Percentiles rank a stretch among this genome's conserved stretches.
phyloP scores from a whole-genome alignment of 2,888 invertebrate species.

The Unio delphinus region DNA sequence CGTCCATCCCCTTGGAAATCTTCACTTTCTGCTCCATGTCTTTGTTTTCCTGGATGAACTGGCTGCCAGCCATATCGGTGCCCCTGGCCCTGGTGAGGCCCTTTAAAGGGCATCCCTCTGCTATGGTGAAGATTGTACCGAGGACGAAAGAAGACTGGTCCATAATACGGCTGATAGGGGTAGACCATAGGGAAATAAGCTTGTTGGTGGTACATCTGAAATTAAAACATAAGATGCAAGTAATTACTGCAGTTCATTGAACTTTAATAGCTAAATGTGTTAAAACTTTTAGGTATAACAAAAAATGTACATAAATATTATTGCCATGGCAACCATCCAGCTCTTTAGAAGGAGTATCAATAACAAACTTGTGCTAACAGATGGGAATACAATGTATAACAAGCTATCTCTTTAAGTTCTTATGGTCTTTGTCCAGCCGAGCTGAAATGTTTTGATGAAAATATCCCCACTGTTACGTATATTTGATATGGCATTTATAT shows the following conservation, averaged over 20 bases:
- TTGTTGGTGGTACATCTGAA: conserved; percentile 50
- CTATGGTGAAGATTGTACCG: conserved; percentile 24
- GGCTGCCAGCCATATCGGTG: neutral
- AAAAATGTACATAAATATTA: neutral
- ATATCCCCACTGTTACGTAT: too few relatives aligned
- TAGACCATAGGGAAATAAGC: conserved; percentile 41
- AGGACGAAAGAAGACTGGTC: conserved; percentile 42
- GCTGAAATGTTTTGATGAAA: too few relatives aligned
- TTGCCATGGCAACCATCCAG: too few relatives aligned
- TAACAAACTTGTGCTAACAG: too few relatives aligned
- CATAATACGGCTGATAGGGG: conserved; percentile 32
- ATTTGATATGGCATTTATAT: too few relatives aligned
- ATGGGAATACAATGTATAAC: too few relatives aligned
- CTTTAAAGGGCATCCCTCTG: neutral
- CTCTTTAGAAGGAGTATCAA: too few relatives aligned
- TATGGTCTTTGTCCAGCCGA: too few relatives aligned
- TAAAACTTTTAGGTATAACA: neutral
- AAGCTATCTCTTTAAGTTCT: too few relatives aligned
- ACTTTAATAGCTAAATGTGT: neutral
- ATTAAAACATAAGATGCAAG: conserved; percentile 8
- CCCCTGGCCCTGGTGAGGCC: neutral
- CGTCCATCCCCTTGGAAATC: neutral
- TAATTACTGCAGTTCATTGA: neutral
- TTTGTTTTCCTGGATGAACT: neutral
- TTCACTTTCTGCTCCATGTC: conserved; percentile 3